Base-by-base conservation (phyloP, 2,113 vertebrate genomes). In the Ammospiza caudacuta region DNA sequence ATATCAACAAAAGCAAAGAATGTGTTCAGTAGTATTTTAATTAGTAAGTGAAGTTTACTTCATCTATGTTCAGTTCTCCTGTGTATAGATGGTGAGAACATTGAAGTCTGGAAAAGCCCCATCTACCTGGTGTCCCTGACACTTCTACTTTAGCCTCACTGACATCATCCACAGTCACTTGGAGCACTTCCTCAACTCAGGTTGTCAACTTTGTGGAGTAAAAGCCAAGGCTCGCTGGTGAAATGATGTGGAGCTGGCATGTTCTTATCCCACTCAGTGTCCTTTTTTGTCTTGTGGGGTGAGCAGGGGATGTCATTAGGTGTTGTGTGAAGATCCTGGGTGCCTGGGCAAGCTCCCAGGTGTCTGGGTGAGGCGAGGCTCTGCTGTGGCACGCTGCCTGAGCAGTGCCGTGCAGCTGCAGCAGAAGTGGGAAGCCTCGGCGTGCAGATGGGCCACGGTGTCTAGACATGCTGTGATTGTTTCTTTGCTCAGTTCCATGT, bases 391-490 rank as follows among this genome's bases (percentile, higher is more conserved):
- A 39, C 1, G 0, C 28, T 79, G 66, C 75, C 69, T 15, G 66
- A 51, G 72, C 37, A 2, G 22, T 1, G 24, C 79, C 0, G 1
- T 17, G 41, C 46, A 20, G 43, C 51, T 31, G 3, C 18, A 22
- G 6, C 31, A 85, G 27, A 12, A 23, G 37, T 0, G 41, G n/a
- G 64, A 41, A 67, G 57, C 73, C 78, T 63, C 10, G 1, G 78
- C 15, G 2, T 33, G 77, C 58, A 43, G 69, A 51, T 0, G 0
- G 55, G 66, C n/a, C 35, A 5, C 0, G 0, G 35, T 76, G 66
- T 79, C 82, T 90, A 64, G 94, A 79, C 74, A 16, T 23, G 61
- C 74, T 63, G n/a, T 2, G 11, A 33, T 47, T 72, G 49, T 61
- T 93, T 75, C 81, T 70, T 46, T 78, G 44, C 62, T 75, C 14